Conservation (phyloP, 1,140 invertebrate species). For the Drosophila bifasciata region DNA sequence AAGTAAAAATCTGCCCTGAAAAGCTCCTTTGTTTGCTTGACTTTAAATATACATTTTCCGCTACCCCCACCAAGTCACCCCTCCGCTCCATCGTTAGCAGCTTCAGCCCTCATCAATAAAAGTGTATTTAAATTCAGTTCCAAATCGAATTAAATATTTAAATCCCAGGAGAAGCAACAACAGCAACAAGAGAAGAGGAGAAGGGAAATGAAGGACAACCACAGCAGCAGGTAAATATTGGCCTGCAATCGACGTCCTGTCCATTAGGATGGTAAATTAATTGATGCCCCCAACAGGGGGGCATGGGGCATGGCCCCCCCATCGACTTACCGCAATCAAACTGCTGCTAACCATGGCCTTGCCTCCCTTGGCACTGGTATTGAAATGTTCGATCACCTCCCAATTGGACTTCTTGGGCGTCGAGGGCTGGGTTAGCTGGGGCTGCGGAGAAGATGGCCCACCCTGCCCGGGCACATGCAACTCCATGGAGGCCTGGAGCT, state of each 20-base stretch:
- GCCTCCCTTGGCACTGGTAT: constrained; percentile 85
- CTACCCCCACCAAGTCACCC: too few relatives aligned
- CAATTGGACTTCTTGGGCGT: constrained; percentile 92
- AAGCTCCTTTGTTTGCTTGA: constrained; percentile 16
- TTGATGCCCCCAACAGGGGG: constrained; percentile 45
- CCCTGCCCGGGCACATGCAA: constrained; percentile 75
- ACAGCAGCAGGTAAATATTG: too few relatives aligned
- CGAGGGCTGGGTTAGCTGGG: constrained; percentile 86
- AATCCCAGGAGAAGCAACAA: constrained; percentile 32
- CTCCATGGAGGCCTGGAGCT: constrained; percentile 74
- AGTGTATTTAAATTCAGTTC: constrained; percentile 67
- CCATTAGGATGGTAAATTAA: constrained; percentile 74
- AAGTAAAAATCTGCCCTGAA: constrained; percentile 7
- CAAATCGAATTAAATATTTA: constrained; percentile 81
- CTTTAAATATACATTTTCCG: constrained; percentile 36
- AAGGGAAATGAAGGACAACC: neutral
- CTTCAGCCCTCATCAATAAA: constrained; percentile 31
- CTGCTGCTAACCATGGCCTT: constrained; percentile 85
- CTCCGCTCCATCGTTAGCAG: constrained; percentile 1
- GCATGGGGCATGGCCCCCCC: too few relatives aligned
- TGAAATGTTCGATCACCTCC: constrained; percentile 94
- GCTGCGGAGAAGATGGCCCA: constrained; percentile 28
- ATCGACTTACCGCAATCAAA: constrained; percentile 85
- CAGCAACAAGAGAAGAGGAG: constrained; percentile 3
- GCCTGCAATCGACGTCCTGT: constrained; percentile 49